Percentiles rank a stretch among this genome's conserved stretches.
phyloP scores from a whole-genome alignment of 1,140 invertebrate species.

The Neuroterus valhalla region DNA sequence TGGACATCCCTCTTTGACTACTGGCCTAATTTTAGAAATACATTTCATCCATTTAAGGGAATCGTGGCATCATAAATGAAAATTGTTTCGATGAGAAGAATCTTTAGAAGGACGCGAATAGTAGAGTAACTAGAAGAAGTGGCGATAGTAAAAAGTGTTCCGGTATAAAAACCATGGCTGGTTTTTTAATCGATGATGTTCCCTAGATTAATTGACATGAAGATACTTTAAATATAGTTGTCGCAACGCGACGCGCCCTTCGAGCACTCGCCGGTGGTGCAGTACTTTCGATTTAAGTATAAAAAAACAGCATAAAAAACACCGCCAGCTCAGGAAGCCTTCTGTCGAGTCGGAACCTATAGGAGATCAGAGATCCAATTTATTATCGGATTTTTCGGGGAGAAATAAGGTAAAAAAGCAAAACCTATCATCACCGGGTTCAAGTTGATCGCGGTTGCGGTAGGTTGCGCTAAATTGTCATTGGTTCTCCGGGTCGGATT shows the following conservation, averaged over 20 bases:
- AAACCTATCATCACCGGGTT: neutral
- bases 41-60: too few relatives aligned
- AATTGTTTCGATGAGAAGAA: neutral
- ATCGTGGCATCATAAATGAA: neutral
- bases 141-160: conserved; percentile 44
- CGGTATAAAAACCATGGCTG: conserved; percentile 34
- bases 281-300: conserved; percentile 28
- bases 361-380: neutral
- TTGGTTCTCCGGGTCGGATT: too few relatives aligned
- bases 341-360: neutral
- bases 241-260: conserved; percentile 47
- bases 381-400: neutral
- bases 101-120: conserved; percentile 17
- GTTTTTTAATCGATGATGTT: conserved; percentile 72
- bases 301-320: conserved; percentile 30
- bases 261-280: too few relatives aligned
- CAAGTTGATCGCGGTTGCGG: too few relatives aligned
- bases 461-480: too few relatives aligned
- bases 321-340: conserved; percentile 14
- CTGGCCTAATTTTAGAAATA: too few relatives aligned
- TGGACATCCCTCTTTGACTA: too few relatives aligned
- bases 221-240: conserved; percentile 72
- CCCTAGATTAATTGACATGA: conserved; percentile 83
- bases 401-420: conserved; percentile 29
- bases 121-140: conserved; percentile 37